A percentile compares a stretch with the other conserved stretches of the same genome.
These are phyloP conservation scores for Ceratoteleas bidentatus DNA, from an alignment of 1,140 invertebrate genomes.

Conservation along the genomic window DNA sequence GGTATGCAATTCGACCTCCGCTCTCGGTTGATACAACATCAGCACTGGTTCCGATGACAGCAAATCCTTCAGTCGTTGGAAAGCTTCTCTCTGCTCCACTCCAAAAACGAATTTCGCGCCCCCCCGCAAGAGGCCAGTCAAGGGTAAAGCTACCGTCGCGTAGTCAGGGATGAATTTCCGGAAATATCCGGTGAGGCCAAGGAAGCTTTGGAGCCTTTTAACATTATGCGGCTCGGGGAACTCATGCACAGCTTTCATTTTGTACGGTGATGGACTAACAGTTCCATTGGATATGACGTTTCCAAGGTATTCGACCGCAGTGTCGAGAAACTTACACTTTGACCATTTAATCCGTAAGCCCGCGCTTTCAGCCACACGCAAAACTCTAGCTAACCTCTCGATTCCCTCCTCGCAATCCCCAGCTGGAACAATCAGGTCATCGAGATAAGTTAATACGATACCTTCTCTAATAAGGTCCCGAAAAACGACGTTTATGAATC, in stretches of 20 bases:
- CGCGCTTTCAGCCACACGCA: background rate
- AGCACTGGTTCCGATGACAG: background rate
- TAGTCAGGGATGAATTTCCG: conserved; percentile 27
- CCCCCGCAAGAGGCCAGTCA: conserved; percentile 19
- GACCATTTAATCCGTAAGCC: conserved; percentile 33
- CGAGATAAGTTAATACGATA: background rate
- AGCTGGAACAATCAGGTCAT: conserved; percentile 4
- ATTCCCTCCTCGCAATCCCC: background rate
- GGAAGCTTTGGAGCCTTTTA: conserved; percentile 14
- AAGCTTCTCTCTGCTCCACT: background rate
- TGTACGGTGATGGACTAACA: conserved; percentile 1
- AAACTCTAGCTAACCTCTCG: background rate
- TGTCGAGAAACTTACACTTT: conserved; percentile 62
- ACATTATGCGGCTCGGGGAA: conserved; percentile 7
- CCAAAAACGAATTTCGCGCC: conserved; percentile 10
- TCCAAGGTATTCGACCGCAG: conserved; percentile 28
- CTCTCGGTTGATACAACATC: background rate
- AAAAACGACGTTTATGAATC: too few relatives aligned
- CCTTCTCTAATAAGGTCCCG: background rate
- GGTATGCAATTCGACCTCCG: background rate
- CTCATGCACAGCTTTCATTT: background rate
- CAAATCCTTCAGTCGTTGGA: background rate
- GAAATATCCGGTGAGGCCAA: conserved; percentile 26
- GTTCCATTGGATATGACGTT: conserved; percentile 31
- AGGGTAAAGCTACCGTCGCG: conserved; percentile 9